These are phyloP conservation scores for Mactromeris polynyma DNA, from an alignment of 2,888 invertebrate species.

Conservation along the genomic window DNA sequence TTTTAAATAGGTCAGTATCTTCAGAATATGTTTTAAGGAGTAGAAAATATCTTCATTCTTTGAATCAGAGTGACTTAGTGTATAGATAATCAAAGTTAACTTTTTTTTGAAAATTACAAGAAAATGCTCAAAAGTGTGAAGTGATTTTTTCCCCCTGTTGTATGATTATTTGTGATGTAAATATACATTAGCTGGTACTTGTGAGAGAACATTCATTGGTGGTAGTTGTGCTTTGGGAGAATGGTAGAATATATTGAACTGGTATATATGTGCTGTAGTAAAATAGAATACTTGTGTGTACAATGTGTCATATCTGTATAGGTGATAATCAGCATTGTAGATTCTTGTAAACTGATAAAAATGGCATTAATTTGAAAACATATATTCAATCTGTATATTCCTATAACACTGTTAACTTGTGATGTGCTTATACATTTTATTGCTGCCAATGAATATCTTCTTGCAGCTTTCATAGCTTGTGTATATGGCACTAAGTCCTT, in stretches of 20 bases:
- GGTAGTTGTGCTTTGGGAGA: background rate
- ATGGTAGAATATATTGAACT: too few species aligned
- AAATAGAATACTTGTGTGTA: background rate
- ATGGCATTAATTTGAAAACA: constrained; percentile 15
- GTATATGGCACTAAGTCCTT: too few species aligned
- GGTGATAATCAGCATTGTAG: constrained; percentile 37
- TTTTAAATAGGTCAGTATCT: background rate
- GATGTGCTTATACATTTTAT: too few species aligned
- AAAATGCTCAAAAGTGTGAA: constrained; percentile 22
- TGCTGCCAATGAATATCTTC: too few species aligned
- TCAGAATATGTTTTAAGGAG: background rate
- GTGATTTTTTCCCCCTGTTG: background rate
- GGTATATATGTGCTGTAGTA: constrained; percentile 20
- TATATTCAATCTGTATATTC: background rate
- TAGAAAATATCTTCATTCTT: background rate
- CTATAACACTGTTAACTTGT: too few species aligned
- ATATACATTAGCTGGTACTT: background rate
- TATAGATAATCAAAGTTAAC: background rate
- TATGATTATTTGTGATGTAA: background rate
- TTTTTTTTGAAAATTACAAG: background rate
- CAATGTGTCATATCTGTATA: background rate
- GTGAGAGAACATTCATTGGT: background rate
- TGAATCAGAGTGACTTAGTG: background rate
- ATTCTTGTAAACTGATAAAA: constrained; percentile 21
- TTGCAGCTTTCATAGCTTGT: too few species aligned